Percentiles rank a stretch among this genome's conserved stretches.
Evolutionary conservation across 2,888 invertebrate genomes (phyloP).

Genomic region (Agonopterix heracliana): DNA sequence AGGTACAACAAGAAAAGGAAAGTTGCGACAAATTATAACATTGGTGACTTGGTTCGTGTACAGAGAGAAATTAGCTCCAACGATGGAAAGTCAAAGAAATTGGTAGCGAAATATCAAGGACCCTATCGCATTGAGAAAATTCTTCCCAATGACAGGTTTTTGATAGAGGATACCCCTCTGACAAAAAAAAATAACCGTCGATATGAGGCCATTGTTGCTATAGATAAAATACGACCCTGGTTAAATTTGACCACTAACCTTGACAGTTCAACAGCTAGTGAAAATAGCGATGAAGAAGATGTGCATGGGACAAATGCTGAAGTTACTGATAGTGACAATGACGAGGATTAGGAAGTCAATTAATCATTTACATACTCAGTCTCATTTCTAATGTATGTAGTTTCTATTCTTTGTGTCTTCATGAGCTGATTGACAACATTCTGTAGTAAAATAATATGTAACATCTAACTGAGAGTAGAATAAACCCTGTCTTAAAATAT

Average conservation of each 20-base stretch:
- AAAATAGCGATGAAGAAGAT: too few species aligned
- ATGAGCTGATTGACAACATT: too few species aligned
- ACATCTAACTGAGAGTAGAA: too few species aligned
- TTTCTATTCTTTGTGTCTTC: too few species aligned
- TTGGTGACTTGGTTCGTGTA: slow-evolving; percentile 3
- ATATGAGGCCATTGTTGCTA: slow-evolving; percentile 2
- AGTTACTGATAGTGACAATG: too few species aligned
- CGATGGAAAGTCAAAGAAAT: slow-evolving; percentile 5
- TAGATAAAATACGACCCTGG: slow-evolving; percentile 10
- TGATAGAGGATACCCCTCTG: slow-evolving; percentile 1
- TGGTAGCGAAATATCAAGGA: slow-evolving; percentile 5
- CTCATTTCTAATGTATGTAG: too few species aligned
- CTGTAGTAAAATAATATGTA: too few species aligned
- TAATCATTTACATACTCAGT: too few species aligned
- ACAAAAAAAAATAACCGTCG: neutral
- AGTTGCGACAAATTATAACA: neutral
- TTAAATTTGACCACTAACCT: neutral
- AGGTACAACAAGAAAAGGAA: neutral
- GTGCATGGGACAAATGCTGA: too few species aligned
- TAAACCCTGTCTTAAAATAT: too few species aligned
- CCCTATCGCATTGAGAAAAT: slow-evolving; percentile 7
- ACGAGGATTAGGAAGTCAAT: too few species aligned
- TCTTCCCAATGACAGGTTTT: slow-evolving; percentile 1
- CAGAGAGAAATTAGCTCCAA: neutral
- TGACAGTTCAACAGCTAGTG: neutral